Evolutionary conservation across 2,113 vertebrate genomes (phyloP).

Genomic region (Sigmodon hispidus): DNA sequence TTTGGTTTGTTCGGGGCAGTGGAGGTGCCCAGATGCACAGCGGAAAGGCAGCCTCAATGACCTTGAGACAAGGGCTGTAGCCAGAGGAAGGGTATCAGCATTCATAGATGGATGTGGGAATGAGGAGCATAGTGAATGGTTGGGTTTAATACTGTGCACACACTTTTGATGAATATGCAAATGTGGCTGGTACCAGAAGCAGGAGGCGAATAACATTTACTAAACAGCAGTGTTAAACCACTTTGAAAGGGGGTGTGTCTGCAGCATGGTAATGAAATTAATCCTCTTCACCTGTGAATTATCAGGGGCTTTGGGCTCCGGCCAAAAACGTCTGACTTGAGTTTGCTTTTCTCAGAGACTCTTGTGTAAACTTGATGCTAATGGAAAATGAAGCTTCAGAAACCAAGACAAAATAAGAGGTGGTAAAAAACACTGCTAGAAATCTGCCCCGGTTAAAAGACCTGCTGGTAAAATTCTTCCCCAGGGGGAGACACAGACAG

Average conservation of each 20-base stretch:
- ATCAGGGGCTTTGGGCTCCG: conserved; percentile 66
- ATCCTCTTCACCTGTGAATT: conserved; percentile 79
- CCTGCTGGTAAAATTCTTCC: neutral
- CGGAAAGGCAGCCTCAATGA: neutral
- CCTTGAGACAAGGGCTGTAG: conserved; percentile 51
- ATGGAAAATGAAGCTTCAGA: conserved; percentile 62
- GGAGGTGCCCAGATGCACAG: neutral
- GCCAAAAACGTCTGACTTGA: conserved; percentile 65
- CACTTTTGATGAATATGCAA: conserved; percentile 78
- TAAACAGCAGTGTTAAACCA: conserved; percentile 63
- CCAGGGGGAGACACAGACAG: too few species aligned
- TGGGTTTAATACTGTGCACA: conserved; percentile 39
- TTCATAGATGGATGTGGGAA: neutral
- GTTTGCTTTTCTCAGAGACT: conserved; percentile 61
- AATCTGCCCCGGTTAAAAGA: neutral
- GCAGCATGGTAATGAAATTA: conserved; percentile 73
- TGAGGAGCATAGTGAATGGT: neutral
- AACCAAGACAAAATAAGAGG: conserved; percentile 23
- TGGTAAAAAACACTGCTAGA: conserved; percentile 28
- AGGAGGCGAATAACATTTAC: conserved; percentile 59
- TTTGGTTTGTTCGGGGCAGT: neutral
- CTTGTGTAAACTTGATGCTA: conserved; percentile 73
- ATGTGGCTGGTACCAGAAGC: conserved; percentile 49
- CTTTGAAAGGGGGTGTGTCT: conserved; percentile 78
- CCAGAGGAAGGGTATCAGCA: conserved; percentile 41